Percentiles rank a stretch among this genome's conserved stretches.
These are phyloP conservation scores for Drosophila nigrodunni DNA, from an alignment of 1,140 invertebrate genomes.

Conservation along the genomic window DNA sequence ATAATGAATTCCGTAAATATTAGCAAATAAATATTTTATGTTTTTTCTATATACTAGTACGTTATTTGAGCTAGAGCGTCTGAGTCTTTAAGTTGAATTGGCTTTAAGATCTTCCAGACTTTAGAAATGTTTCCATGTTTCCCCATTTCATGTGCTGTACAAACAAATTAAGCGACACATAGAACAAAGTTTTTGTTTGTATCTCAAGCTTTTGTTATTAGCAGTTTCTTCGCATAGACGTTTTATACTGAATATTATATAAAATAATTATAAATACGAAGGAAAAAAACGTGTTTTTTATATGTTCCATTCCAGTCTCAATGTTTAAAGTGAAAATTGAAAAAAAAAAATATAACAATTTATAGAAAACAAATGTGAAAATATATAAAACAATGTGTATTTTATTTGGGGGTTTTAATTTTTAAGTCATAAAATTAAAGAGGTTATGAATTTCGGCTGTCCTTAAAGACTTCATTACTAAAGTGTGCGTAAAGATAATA, in stretches of 20 bases:
- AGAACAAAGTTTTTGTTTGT: constrained; percentile 9
- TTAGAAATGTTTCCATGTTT: background rate
- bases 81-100: constrained; percentile 50
- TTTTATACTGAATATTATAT: constrained; percentile 73
- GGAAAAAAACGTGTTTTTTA: constrained; percentile 52
- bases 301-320: constrained; percentile 75
- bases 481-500: constrained; percentile 3
- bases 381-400: constrained; percentile 29
- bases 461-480: background rate
- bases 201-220: constrained; percentile 60
- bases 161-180: constrained; percentile 17
- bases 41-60: constrained; percentile 45
- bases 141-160: constrained; percentile 36
- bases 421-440: no score
- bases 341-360: constrained; percentile 68
- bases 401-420: constrained; percentile 18
- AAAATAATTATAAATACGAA: constrained; percentile 66
- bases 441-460: background rate
- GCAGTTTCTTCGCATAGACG: constrained; percentile 48
- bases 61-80: constrained; percentile 25
- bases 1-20: constrained; percentile 64
- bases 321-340: constrained; percentile 68
- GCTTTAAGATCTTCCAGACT: constrained; percentile 36
- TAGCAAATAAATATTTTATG: constrained; percentile 59
- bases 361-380: constrained; percentile 51